These are phyloP conservation scores for Argynnis bischoffii DNA, from an alignment of 2,888 invertebrate genomes.

Conservation along the genomic window DNA sequence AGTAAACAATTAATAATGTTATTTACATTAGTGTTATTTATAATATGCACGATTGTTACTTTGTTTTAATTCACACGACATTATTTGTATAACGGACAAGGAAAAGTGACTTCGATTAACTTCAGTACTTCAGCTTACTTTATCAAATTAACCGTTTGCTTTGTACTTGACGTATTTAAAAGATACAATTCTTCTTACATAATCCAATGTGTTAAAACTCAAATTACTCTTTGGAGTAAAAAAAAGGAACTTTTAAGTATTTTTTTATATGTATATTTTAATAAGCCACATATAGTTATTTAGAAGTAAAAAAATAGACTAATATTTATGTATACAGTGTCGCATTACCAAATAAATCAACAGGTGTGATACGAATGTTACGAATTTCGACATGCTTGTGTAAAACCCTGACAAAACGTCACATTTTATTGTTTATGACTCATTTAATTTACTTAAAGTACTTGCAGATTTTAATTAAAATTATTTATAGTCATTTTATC, in stretches of 20 bases:
- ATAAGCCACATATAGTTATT: background rate
- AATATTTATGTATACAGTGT: conserved; percentile 7
- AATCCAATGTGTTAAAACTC: conserved; percentile 1
- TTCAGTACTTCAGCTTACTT: background rate
- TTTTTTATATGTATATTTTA: background rate
- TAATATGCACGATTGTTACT: background rate
- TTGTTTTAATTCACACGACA: conserved; percentile 2
- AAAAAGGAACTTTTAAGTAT: background rate
- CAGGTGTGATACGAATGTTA: conserved; percentile 42
- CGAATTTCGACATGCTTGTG: conserved; percentile 36
- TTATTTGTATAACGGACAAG: conserved; percentile 9
- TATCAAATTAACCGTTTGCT: conserved; percentile 1
- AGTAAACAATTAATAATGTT: background rate
- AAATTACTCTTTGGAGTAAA: background rate
- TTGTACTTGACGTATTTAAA: background rate
- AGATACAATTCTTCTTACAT: background rate
- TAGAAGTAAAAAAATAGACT: background rate
- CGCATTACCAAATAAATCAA: conserved; percentile 34
- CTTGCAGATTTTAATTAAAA: conserved; percentile 10
- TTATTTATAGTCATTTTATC: conserved; percentile 25
- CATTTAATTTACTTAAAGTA: conserved; percentile 22
- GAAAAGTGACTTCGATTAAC: conserved; percentile 15
- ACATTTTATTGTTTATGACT: conserved; percentile 33
- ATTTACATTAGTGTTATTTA: conserved; percentile 11
- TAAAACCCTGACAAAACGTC: conserved; percentile 40